Conservation (phyloP, 2,113 vertebrate genomes). For the Lepisosteus oculatus region DNA sequence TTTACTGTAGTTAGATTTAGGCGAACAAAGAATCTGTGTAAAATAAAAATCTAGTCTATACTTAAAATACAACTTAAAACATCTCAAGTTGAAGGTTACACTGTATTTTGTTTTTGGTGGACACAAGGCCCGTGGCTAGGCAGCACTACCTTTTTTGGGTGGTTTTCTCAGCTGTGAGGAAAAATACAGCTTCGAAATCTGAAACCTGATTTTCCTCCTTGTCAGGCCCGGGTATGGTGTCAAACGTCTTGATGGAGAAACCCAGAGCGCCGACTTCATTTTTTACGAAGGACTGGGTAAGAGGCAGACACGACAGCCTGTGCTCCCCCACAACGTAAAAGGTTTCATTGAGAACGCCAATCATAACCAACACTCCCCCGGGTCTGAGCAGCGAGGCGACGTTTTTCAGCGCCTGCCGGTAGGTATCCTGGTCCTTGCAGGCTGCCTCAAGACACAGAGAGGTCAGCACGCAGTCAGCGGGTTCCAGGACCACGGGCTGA, state of each 20-base stretch:
- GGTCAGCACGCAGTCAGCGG: slow-evolving; percentile 50
- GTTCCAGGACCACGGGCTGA: slow-evolving; percentile 12
- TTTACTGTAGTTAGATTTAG: too few relatives aligned
- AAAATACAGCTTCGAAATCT: slow-evolving; percentile 19
- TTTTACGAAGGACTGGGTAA: slow-evolving; percentile 27
- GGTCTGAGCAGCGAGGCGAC: slow-evolving; percentile 47
- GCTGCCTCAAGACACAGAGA: slow-evolving; percentile 52
- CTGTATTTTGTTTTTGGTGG: too few relatives aligned
- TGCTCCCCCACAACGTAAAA: slow-evolving; percentile 47
- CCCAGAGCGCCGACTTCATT: slow-evolving; percentile 35
- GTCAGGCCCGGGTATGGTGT: slow-evolving; percentile 20
- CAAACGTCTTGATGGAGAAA: slow-evolving; percentile 26
- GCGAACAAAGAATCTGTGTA: too few relatives aligned
- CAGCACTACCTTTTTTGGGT: not conserved
- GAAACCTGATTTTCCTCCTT: not conserved
- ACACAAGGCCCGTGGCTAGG: too few relatives aligned
- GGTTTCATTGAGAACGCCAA: slow-evolving; percentile 35
- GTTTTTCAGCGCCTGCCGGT: slow-evolving; percentile 29
- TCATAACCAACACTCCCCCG: slow-evolving; percentile 50
- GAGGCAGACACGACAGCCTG: slow-evolving; percentile 49
- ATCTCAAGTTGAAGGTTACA: too few relatives aligned
- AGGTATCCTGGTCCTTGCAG: slow-evolving; percentile 51
- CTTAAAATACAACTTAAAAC: too few relatives aligned
- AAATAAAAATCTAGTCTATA: too few relatives aligned
- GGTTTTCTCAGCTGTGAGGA: slow-evolving; percentile 30